Evolutionary conservation across 2,113 vertebrate species (phyloP), one percentile per base, ranked within the genome.

Genomic region (Microtus montanus): DNA sequence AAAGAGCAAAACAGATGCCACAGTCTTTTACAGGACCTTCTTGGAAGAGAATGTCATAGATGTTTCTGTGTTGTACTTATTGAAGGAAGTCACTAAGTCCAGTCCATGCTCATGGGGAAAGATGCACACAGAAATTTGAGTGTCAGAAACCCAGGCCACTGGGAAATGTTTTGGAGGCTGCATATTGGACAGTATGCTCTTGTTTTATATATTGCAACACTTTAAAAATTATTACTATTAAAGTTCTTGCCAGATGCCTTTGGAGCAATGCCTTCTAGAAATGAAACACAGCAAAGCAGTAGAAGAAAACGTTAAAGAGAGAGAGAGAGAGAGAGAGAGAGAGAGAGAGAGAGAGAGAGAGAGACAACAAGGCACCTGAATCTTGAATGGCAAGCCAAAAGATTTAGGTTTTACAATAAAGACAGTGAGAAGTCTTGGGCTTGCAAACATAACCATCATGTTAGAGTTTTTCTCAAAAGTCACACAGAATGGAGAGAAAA

Each of bases 351-450:
- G 41, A 41, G 41, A 41, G 41, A 41, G 41, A 41, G 41, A 41
- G 41, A 3, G 35, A 71, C 49, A 38, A 15, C 47, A 44, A 52
- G 38, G 30, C 41, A 1, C 79, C 38, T 54, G 38, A 30, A 54
- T 95, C 15, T 71, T 89, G 44, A 94, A 80, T 64, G 41, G 13
- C 47, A 64, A 78, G 11, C 13, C 61, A 54, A 90, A 49, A 49
- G 91, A 71, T 77, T 82, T 33, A 83, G 33, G 70, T 54, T 75
- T 95, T 93, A 28, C 30, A 7, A 49, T 49, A 68, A 92, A 91
- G 68, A 41, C 44, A 44, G 10, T 41, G 61, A 47, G 26, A 38
- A 90, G 49, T 78, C 35, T 58, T 2, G 49, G 17, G 58, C 41
- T 85, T 79, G 33, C 24, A 3, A 4, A 33, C 2, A n/a, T n/a